Conservation (phyloP, 2,888 invertebrate species). For the Hydraecia micacea region DNA sequence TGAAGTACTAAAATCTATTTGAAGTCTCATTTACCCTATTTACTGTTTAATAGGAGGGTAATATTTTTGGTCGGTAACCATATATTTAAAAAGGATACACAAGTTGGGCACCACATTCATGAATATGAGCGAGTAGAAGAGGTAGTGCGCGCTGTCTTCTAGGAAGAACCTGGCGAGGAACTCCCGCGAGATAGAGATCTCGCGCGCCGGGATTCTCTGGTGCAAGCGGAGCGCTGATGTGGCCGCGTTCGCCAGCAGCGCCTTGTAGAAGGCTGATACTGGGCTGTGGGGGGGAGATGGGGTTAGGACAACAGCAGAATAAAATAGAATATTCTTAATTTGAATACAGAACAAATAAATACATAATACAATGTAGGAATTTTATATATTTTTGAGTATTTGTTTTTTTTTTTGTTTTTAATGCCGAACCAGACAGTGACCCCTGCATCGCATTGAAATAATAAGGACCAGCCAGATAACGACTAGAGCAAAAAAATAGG, state of each 20-base stretch:
- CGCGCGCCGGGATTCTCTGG: constrained; percentile 94
- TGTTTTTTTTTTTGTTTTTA: not conserved
- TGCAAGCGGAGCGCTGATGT: constrained; percentile 98
- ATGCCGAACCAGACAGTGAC: not conserved
- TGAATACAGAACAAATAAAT: not conserved
- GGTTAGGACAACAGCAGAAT: not conserved
- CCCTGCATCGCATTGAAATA: not conserved
- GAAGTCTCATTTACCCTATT: not conserved
- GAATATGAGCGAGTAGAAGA: constrained; percentile 98
- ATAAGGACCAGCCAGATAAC: not conserved
- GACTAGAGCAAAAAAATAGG: not conserved
- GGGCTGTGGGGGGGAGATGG: constrained; percentile 70
- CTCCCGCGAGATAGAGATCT: constrained; percentile 94
- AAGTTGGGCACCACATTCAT: constrained; percentile 97
- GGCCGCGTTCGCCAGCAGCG: constrained; percentile 97
- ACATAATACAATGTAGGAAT: not conserved
- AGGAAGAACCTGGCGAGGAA: constrained; percentile 95
- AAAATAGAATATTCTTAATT: not conserved
- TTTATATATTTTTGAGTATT: not conserved
- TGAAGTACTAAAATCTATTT: not conserved
- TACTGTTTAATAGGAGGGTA: not conserved
- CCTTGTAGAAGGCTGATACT: constrained; percentile 96
- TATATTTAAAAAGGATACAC: constrained; percentile 93
- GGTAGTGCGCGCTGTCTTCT: constrained; percentile 99
- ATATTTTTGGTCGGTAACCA: not conserved